Base-by-base conservation (phyloP, 2,797 vertebrate genomes). In the Lepidocolaptes lacrymiger region DNA sequence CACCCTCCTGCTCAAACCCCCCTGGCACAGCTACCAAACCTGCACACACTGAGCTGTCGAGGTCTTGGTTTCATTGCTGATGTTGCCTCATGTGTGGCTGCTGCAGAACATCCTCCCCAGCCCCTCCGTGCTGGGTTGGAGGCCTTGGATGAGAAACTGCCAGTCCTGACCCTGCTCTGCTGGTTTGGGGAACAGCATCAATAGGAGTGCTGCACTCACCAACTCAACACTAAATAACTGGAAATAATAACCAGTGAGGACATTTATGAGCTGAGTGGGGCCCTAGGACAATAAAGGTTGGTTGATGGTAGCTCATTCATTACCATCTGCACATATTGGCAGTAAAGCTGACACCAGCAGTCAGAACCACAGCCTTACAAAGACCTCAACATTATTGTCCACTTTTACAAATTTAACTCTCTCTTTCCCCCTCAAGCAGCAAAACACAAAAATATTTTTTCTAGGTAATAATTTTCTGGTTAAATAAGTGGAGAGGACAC, bases 31-130 rank as follows among this genome's bases (percentile, higher is more conserved):
- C 20, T 81, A 36, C 39, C 74, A 80, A 56, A 80, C 20, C 58
- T 41, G 66, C 74, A 34, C 55, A 37, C 43, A 0, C 14, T 43
- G 54, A 17, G 51, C 59, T 27, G n/a, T 7, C 16, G 32, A 72
- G n/a, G 77, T n/a, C 37, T 91, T 16, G 69, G 41, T 34, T 74
- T 77, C 39, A 1, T 23, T 21, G 1, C 15, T 32, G 71, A 7
- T 0, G 0, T 4, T 20, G 56, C 32, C 21, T 78, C 10, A 1
- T 0, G 0, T 7, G 52, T 7, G 62, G 58, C 68, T 54, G 61
- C 61, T 30, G 64, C 66, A 36, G 48, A 0, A 0, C 1, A 0
- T 52, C 66, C 68, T 64, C 62, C 24, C 52, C 62, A 43, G 72
- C 63, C 41, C 56, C 75, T 55, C 77, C 5, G 64, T 5, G 8